Percentiles rank a stretch among this genome's conserved stretches.
Conservation (phyloP, 2,888 invertebrate genomes). For the Dryobotodes eremita region DNA sequence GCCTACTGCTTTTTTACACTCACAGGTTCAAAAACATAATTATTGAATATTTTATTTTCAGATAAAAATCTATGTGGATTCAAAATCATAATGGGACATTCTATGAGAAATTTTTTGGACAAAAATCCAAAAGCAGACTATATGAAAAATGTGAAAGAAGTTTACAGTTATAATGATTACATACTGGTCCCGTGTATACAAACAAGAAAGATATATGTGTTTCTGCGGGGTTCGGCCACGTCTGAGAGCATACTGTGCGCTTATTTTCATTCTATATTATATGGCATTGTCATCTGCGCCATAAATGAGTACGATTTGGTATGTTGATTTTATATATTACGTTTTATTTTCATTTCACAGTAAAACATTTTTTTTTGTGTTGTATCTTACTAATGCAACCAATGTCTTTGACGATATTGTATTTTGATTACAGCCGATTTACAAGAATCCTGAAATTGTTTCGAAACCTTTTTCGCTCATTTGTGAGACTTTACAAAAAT, state of each 20-base stretch:
- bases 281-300: constrained; percentile 79
- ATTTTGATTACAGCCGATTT: constrained; percentile 71
- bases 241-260: constrained; percentile 91
- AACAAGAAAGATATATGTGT: constrained; percentile 88
- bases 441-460: constrained; percentile 52
- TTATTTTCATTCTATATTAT: constrained; percentile 93
- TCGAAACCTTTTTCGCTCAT: constrained; percentile 75
- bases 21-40: neutral
- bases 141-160: constrained; percentile 80
- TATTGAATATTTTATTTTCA: constrained; percentile 76
- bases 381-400: no score
- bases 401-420: constrained; percentile 4
- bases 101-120: constrained; percentile 83
- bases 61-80: constrained; percentile 92
- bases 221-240: constrained; percentile 88
- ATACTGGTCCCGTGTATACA: constrained; percentile 88
- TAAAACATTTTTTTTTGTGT: neutral
- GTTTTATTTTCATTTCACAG: no score
- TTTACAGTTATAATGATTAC: constrained; percentile 89
- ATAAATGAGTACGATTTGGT: constrained; percentile 80
- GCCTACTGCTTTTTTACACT: neutral
- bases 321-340: constrained; percentile 50
- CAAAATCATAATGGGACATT: constrained; percentile 91
- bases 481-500: constrained; percentile 74
- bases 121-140: constrained; percentile 69